Evolutionary conservation across 2,888 invertebrate species (phyloP), one percentile per base, ranked within the genome.

Genomic region (Pammene aurita): DNA sequence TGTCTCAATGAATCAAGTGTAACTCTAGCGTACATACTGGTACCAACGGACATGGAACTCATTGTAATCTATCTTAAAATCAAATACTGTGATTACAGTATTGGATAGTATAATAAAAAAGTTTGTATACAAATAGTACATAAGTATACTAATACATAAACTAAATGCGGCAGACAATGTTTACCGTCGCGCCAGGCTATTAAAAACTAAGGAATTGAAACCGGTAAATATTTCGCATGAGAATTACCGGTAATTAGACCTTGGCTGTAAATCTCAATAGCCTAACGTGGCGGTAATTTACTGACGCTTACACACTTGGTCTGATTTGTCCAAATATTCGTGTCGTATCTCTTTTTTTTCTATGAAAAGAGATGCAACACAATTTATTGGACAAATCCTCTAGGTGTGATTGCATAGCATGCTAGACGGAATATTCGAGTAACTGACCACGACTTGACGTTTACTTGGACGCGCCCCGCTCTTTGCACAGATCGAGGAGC

Each of bases 401-500:
- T 26, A 26, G 4, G 26, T 26, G 26, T 26, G 4, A 1, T 4
- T 2, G 26, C 26, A 26, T 26, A 6, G 7, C n/a, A 42, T 6
- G 42, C 18, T 41, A 50, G 50, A 52, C 62, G 62, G 50, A 62
- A 62, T 52, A 61, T 60, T 46, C 7, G 61, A 52, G 62, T 41
- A 52, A 16, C 41, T 82, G 80, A 74, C 79, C 81, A 74, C 80
- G 80, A 76, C 79, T 6, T 26, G 18, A 52, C 72, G 77, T 48
- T 38, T 66, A 56, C 62, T 62, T 62, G 62, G 18, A 0, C 38
- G 69, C 60, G n/a, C 48, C 41, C 26, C 58, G 69, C 41, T 76
- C 80, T 74, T 82, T 86, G 81, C 92, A 91, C 38, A 81, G 69
- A 55, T 82, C 82, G 41, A 92, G 75, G 46, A 90, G 73, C 48